Evolutionary conservation across 2,888 invertebrate genomes (phyloP).

Genomic region (Thymelicus lineola): DNA sequence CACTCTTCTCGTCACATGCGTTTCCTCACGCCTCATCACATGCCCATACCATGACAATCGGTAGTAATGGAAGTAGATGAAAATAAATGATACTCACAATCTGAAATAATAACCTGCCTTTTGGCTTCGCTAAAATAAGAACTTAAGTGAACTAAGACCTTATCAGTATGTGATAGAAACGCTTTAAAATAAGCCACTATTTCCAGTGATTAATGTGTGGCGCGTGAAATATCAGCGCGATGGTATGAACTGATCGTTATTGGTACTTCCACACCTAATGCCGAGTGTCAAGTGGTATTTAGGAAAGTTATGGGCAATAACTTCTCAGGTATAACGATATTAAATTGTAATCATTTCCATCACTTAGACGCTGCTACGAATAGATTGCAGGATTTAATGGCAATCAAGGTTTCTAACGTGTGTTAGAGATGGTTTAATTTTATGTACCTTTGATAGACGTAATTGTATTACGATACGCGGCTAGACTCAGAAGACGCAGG

Average conservation of each 20-base stretch:
- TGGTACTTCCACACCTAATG: slow-evolving; percentile 3
- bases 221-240: background rate
- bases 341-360: slow-evolving; percentile 5
- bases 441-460: background rate
- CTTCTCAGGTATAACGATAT: background rate
- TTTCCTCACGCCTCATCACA: no score
- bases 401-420: no score
- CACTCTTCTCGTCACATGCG: no score
- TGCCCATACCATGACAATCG: no score
- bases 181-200: background rate
- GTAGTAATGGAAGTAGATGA: no score
- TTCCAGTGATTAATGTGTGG: background rate
- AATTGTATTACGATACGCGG: no score
- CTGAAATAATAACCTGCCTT: no score
- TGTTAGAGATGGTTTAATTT: background rate
- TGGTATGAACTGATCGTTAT: slow-evolving; percentile 1
- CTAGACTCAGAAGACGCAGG: no score
- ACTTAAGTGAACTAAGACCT: background rate
- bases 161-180: background rate
- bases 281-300: slow-evolving; percentile 2
- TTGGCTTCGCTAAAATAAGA: no score
- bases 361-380: background rate
- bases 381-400: background rate
- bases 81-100: no score
- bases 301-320: slow-evolving; percentile 2